phyloP scores from a whole-genome alignment of 2,888 invertebrate genomes.

The Metellina segmentata region DNA sequence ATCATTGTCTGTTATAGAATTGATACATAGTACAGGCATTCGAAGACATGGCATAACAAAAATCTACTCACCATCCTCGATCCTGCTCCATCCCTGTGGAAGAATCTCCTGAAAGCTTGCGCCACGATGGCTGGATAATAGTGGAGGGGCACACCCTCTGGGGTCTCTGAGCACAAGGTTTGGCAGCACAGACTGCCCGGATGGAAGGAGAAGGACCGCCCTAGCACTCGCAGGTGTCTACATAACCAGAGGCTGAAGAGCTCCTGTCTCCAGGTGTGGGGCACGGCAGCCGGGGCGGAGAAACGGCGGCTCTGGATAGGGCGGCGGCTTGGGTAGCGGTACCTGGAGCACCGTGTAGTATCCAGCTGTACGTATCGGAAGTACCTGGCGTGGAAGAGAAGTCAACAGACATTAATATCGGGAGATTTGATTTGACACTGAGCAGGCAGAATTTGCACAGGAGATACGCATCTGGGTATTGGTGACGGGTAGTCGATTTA shows the following conservation, averaged over 20 bases:
- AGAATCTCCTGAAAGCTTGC: constrained; percentile 53
- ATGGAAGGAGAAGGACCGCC: constrained; percentile 6
- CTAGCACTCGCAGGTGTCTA: constrained; percentile 41
- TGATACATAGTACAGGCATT: too few relatives aligned
- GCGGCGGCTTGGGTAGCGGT: constrained; percentile 10
- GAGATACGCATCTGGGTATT: too few relatives aligned
- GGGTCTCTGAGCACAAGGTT: not conserved
- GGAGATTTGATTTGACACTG: too few relatives aligned
- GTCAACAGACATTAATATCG: not conserved
- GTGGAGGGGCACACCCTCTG: not conserved
- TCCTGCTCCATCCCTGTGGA: constrained; percentile 54
- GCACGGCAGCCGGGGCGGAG: constrained; percentile 47
- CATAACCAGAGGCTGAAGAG: constrained; percentile 45
- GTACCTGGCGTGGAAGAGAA: not conserved
- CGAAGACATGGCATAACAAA: not conserved
- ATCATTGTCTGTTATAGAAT: too few relatives aligned
- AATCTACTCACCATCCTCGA: constrained; percentile 44
- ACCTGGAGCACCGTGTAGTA: constrained; percentile 13
- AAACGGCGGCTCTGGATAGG: not conserved
- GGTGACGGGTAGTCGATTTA: too few relatives aligned
- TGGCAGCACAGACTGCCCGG: constrained; percentile 24
- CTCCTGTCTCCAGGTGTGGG: constrained; percentile 27
- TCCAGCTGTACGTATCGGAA: constrained; percentile 25
- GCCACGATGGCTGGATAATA: constrained; percentile 47
- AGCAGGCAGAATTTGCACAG: too few relatives aligned